Evolutionary conservation across 1,140 invertebrate genomes (phyloP).

Genomic region (Leptoteleia sp.): DNA sequence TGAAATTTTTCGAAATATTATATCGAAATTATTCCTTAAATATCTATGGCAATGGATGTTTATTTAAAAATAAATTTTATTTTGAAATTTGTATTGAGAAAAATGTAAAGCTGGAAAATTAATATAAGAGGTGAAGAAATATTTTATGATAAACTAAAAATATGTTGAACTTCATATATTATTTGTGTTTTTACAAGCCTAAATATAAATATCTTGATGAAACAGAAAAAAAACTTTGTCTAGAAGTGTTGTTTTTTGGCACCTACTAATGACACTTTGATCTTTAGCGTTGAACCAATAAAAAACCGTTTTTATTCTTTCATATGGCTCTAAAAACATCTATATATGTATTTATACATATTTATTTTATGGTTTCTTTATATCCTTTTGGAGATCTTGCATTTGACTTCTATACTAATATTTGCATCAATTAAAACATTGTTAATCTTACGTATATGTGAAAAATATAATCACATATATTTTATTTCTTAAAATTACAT

Average conservation of each 20-base stretch:
- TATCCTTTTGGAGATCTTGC: background rate
- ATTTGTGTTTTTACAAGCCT: background rate
- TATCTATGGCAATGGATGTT: background rate
- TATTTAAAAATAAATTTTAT: background rate
- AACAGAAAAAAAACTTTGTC: conserved; percentile 1
- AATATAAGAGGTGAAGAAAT: background rate
- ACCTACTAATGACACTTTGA: conserved; percentile 4
- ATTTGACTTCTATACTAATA: too few species aligned
- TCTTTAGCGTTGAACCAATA: conserved; percentile 4
- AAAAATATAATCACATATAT: too few species aligned
- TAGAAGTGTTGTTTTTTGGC: conserved; percentile 7
- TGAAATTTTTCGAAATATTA: too few species aligned
- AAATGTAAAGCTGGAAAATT: background rate
- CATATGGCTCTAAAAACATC: background rate
- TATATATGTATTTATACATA: background rate
- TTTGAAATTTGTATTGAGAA: background rate
- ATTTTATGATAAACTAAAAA: background rate
- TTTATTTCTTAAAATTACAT: conserved; percentile 7
- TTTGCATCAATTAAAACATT: background rate
- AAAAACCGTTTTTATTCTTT: background rate
- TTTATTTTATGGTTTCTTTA: too few species aligned
- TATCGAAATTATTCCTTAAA: too few species aligned
- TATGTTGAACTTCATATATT: background rate
- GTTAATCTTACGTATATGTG: too few species aligned
- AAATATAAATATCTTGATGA: conserved; percentile 3